Percentiles rank a stretch among this genome's conserved stretches.
These are phyloP conservation scores for Progne subis DNA, from an alignment of 2,113 vertebrate genomes.

Conservation along the genomic window DNA sequence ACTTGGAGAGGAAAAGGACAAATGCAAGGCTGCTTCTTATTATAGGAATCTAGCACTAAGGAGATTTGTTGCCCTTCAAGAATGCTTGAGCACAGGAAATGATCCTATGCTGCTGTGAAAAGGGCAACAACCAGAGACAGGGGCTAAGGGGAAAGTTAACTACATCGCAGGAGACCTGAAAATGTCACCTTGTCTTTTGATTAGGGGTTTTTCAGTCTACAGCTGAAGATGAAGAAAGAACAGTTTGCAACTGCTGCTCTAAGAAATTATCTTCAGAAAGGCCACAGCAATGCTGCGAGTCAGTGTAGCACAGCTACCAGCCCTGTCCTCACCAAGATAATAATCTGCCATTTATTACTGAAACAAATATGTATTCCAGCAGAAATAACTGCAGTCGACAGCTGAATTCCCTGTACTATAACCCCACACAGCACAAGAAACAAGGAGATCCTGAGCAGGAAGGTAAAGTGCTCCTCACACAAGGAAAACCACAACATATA, in stretches of 20 bases:
- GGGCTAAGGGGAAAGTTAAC: conserved; percentile 10
- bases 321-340: not conserved
- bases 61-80: conserved; percentile 5
- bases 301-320: not conserved
- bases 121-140: not conserved
- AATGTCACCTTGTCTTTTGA: conserved; percentile 34
- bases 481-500: not conserved
- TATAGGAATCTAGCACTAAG: not conserved
- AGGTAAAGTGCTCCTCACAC: not conserved
- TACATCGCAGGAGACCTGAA: not conserved
- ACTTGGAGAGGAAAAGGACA: conserved; percentile 11
- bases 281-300: not conserved
- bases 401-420: not conserved
- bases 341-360: not conserved
- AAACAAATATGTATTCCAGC: not conserved
- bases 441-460: not conserved
- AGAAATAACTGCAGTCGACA: not conserved
- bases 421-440: not conserved
- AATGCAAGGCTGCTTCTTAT: not conserved
- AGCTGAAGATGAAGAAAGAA: conserved; percentile 1
- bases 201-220: not conserved
- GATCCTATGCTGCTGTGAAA: not conserved
- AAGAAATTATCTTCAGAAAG: conserved; percentile 24
- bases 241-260: not conserved
- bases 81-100: not conserved